Evolutionary conservation across 2,797 vertebrate species (phyloP), one percentile per base, ranked within the genome.

Genomic region (Fistularia commersonii): DNA sequence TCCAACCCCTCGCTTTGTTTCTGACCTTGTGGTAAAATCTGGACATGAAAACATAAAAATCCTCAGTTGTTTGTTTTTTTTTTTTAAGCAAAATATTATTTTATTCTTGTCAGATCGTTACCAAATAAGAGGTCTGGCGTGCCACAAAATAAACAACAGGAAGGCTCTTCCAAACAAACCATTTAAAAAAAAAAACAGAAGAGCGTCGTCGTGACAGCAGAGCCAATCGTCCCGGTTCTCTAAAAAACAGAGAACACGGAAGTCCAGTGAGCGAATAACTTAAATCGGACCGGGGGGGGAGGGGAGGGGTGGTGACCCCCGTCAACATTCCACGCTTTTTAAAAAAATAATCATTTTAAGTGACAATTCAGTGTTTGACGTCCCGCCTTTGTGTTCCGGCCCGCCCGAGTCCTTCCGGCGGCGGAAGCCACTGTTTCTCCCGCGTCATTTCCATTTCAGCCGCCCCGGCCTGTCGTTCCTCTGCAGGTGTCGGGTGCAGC

Each of bases 401-500:
- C 4, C 4, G 23, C 4, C 23, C 2, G 23, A 23, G 23, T 23
- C 23, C 23, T 23, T 23, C 4, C 23, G 23, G 23, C 23, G 23
- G 23, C 23, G 4, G 23, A 23, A 4, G 23, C 23, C 2, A 23
- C 23, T 23, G n/a, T n/a, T n/a, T n/a, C n/a, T n/a, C n/a, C n/a
- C n/a, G n/a, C n/a, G n/a, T n/a, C n/a, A n/a, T n/a, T n/a, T n/a
- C n/a, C n/a, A n/a, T n/a, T n/a, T n/a, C n/a, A 47, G 61, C 10
- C 55, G 64, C 8, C 61, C 42, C 2, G 57, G 56, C 54, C 67
- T 62, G 58, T 54, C 34, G 8, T 47, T 77, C 31, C 44, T 62
- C 43, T 65, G 76, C 0, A 74, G 76, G 8, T 89, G 76, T 11
- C 77, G 86, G 61, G 91, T 74, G 1, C 97, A 99, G 88, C 94